Evolutionary conservation across 2,888 invertebrate species (phyloP), one percentile per base, ranked within the genome.

Genomic region (Tineola bisselliella): DNA sequence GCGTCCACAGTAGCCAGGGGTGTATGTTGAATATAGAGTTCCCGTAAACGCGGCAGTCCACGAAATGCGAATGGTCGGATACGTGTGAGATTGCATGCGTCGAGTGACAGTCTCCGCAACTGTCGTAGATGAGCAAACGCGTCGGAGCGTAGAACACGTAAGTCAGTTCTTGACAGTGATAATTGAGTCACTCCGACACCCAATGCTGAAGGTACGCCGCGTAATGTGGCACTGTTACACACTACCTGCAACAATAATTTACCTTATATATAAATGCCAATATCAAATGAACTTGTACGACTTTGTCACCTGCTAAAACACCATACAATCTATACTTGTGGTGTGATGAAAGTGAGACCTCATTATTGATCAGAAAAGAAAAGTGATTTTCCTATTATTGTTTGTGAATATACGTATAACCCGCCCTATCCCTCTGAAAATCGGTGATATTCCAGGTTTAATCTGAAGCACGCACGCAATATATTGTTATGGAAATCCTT

Each of bases 41-140:
- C 94, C 70, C 90, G 89, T 8, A 98, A 89, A 12, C 93, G 89
- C 4, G 91, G 91, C 61, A 97, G 80, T 10, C 95, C 95, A 30
- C 94, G 91, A 79, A 97, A 96, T 61, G 96, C 94, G 76, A 95
- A 94, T 60, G 93, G 93, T 69, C 94, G 77, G 68, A 97, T 93
- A 64, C 90, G 89, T 60, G 92, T 90, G 66, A 97, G 93, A 77
- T 95, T 93, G 87, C 97, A 97, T 66, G 93, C 93, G 76, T 96
- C 95, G 68, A 97, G 89, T 12, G 91, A 93, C 58, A 98, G 90
- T 69, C 95, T 94, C 65, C 93, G 91, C 63, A 97, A 86, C 63
- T 91, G 89, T n/a, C 91, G 89, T 63, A 96, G 86, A n/a, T 94
- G 93, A 33, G 91, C 89, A 76, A 95, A 95, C 5, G 95, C 94